Evolutionary conservation across 2,888 invertebrate species (phyloP), one percentile per base, ranked within the genome.

Genomic region (Mycalesis mineus): DNA sequence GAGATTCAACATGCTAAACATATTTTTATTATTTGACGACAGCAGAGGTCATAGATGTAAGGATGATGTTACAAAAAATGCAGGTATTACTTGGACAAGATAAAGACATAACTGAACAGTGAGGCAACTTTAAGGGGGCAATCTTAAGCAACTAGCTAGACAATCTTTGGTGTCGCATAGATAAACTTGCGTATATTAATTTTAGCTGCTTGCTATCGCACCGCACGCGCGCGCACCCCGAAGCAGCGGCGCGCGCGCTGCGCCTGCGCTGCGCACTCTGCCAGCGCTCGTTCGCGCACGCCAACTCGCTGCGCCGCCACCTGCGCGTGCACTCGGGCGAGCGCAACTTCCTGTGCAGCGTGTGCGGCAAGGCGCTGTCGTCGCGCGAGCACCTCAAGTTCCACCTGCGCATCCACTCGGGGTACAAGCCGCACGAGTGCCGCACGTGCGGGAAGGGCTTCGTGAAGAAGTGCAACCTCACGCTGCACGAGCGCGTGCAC

Each of bases 371-470:
- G 78, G 86, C 91, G 63, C 91, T 92, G 5, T 90, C 92, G 36
- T 90, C 89, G 57, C 79, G 91, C 42, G 92, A 92, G 36, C 92
- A 92, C 66, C 84, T 92, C 65, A 92, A 91, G 74, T 91, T 92
- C 70, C 92, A 92, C 71, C 84, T 92, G 61, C 80, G 92, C 37
- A 92, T 92, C 49, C 92, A 92, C 72, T 91, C 92, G 1, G 92
- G 92, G 0, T 91, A 91, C 77, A 92, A 92, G 75, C 92, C 92
- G 0, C 90, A 92, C 68, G 87, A 91, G 0, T 92, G 92, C 75
- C 82, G 84, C 55, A 82, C 82, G 0, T 90, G 89, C 71, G 88
- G 90, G 45, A 92, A 92, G 70, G 90, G 90, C 0, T 92, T 92
- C 76, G 91, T 91, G 31, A 92, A 92, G 74, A 90, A 91, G 67